Base-by-base conservation (phyloP, 2,113 vertebrate genomes). In the Aptenodytes forsteri region DNA sequence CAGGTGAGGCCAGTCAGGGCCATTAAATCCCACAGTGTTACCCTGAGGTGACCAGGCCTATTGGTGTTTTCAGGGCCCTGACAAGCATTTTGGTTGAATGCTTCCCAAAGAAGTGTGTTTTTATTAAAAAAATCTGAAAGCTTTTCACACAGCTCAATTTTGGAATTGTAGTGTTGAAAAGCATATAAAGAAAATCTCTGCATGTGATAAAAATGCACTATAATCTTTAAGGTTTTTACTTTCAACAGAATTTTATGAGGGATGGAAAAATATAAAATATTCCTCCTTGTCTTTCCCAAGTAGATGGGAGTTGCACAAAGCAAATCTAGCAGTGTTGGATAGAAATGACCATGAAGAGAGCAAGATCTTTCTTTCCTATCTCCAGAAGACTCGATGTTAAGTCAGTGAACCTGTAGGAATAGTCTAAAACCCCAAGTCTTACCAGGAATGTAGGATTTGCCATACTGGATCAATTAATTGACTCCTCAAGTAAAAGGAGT, bases 1-100 rank as follows among this genome's bases (percentile, higher is more conserved):
- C 58, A 61, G 40, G 22, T 13, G 14, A 71, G n/a, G 44, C 26
- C 26, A 70, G 13, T 29, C 13, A 42, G 67, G 47, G 38, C 21
- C 38, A 56, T 6, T 21, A 62, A 69, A 29, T 26, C 27, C 32
- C 58, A 27, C 0, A 0, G 15, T 47, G 21, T 50, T 50, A 26
- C 22, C 29, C 54, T 19, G 47, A 27, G 40, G 49, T 12, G 38
- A 58, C 7, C 20, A 38, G 7, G 8, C 20, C n/a, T 89, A 9
- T 9, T 11, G 13, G 58, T 19, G 16, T 65, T 71, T 52, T 66
- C 34, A 55, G 14, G 30, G 27, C 23, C 40, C 27, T 61, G 30
- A 38, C 9, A 29, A 66, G 36, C 22, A 23, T 66, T 89, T 72
- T 62, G 59, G 22, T 27, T 49, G n/a, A 86, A 58, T 78, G 55